These are phyloP conservation scores for Rosalia funebris DNA, from an alignment of 2,888 invertebrate species.

Conservation along the genomic window DNA sequence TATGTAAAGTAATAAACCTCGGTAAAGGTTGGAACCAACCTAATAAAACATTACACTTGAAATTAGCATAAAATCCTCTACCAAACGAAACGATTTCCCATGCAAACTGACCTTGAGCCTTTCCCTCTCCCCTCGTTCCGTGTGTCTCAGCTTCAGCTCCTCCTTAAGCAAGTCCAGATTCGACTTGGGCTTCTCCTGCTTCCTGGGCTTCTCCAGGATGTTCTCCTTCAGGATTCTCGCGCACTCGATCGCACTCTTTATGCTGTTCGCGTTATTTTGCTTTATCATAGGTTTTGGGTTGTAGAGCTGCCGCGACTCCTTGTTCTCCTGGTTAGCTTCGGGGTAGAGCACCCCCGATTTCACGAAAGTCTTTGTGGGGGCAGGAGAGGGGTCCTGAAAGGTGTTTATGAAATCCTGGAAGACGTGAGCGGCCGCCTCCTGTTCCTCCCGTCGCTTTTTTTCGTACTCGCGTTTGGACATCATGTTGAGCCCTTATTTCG, in stretches of 20 bases:
- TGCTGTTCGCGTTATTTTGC: slow-evolving; percentile 58
- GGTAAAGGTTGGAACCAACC: too few relatives aligned
- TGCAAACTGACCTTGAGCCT: slow-evolving; percentile 49
- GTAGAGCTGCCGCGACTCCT: slow-evolving; percentile 85
- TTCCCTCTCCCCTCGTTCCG: slow-evolving; percentile 84
- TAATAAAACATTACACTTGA: too few relatives aligned
- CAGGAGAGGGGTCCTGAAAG: slow-evolving; percentile 76
- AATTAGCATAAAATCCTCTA: too few relatives aligned
- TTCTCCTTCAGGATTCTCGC: slow-evolving; percentile 72
- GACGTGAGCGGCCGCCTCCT: slow-evolving; percentile 87
- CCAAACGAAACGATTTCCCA: too few relatives aligned
- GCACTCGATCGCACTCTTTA: slow-evolving; percentile 75
- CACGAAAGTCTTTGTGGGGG: slow-evolving; percentile 72
- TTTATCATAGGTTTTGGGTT: slow-evolving; percentile 84
- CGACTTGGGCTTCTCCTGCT: slow-evolving; percentile 89
- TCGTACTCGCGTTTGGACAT: slow-evolving; percentile 43
- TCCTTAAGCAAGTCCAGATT: slow-evolving; percentile 97
- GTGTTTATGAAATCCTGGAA: slow-evolving; percentile 97
- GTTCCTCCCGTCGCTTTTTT: slow-evolving; percentile 74
- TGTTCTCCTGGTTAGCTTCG: slow-evolving; percentile 83
- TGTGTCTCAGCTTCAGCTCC: slow-evolving; percentile 92
- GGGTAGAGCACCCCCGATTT: slow-evolving; percentile 95
- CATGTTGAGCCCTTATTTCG: not conserved
- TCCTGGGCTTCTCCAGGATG: slow-evolving; percentile 69
- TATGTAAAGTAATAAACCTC: too few relatives aligned